Evolutionary conservation across 2,797 vertebrate genomes (phyloP), one percentile per base, ranked within the genome.

Genomic region (Melanogrammus aeglefinus): DNA sequence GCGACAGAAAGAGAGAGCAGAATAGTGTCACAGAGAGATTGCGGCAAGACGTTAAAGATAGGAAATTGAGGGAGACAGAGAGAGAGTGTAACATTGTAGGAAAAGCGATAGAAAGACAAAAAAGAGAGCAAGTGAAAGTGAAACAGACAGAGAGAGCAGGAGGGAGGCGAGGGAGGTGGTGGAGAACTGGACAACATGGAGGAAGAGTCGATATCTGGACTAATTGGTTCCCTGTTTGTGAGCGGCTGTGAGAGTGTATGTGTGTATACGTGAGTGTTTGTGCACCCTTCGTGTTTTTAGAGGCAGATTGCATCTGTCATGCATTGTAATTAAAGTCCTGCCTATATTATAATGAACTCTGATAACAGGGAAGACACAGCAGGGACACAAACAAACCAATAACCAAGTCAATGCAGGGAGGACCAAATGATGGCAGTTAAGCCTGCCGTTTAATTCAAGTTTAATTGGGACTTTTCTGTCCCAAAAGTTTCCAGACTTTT

Each of bases 151-250:
- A 24, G 21, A 63, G 57, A 63, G 47, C 16, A n/a, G 21, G n/a
- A 21, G n/a, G 21, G 21, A 63, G n/a, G 47, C 16, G 4, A 57
- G 47, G 12, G 47, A 57, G 47, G 5, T 21, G 47, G 16, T 57
- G 6, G 47, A 24, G 57, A 63, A 21, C 57, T 63, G 57, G 57
- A 63, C 57, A 63, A 63, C 57, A 63, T 63, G 21, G 57, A 63
- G 57, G n/a, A 63, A 8, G 21, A 24, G 57, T 63, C n/a, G 6
- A 63, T 57, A 21, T 63, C 21, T 63, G 57, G n/a, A 63, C 57
- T 63, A 63, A 63, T 63, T 63, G 21, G 57, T 63, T 63, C 57
- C 57, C 57, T 63, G n/a, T 63, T 63, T 63, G 57, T 63, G n/a
- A 18, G 57, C 21, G 57, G 24, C 57, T 63, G 57, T 8, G 57